Evolutionary conservation across 2,888 invertebrate genomes (phyloP).

Genomic region (Siphlonurus alternatus): DNA sequence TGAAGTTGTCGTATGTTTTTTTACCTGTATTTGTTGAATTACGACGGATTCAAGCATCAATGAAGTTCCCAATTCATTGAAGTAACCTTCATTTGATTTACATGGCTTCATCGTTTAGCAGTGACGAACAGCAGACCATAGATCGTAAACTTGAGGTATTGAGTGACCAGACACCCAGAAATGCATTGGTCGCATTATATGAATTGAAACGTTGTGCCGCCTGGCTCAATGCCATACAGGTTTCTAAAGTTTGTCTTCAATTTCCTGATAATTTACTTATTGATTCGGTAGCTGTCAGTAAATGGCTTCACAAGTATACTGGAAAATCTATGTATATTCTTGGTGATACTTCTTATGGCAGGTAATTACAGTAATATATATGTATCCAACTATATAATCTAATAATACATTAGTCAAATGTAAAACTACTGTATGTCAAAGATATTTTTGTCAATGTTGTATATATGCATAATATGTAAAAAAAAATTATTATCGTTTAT

Average conservation of each 20-base stretch:
- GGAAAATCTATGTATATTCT: constrained; percentile 57
- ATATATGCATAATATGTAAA: no score
- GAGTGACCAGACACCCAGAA: background rate
- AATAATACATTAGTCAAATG: no score
- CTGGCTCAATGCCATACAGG: background rate
- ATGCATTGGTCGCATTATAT: background rate
- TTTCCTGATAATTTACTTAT: constrained; percentile 69
- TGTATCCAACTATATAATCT: no score
- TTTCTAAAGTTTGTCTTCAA: constrained; percentile 64
- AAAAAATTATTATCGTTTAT: no score
- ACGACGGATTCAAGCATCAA: no score
- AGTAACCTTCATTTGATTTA: no score
- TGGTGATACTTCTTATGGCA: constrained; percentile 84
- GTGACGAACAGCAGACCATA: background rate
- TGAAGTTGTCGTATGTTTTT: no score
- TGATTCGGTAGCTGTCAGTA: constrained; percentile 48
- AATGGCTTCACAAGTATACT: constrained; percentile 29
- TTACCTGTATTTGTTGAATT: no score
- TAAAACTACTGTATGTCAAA: no score
- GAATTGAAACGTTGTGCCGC: background rate
- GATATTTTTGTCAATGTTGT: no score
- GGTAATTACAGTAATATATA: constrained; percentile 30
- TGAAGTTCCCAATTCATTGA: no score
- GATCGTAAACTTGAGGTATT: background rate
- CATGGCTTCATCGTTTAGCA: background rate